Percentiles rank a stretch among this genome's conserved stretches.
Evolutionary conservation across 2,797 vertebrate genomes (phyloP).

Genomic region (Sebastes dallii): DNA sequence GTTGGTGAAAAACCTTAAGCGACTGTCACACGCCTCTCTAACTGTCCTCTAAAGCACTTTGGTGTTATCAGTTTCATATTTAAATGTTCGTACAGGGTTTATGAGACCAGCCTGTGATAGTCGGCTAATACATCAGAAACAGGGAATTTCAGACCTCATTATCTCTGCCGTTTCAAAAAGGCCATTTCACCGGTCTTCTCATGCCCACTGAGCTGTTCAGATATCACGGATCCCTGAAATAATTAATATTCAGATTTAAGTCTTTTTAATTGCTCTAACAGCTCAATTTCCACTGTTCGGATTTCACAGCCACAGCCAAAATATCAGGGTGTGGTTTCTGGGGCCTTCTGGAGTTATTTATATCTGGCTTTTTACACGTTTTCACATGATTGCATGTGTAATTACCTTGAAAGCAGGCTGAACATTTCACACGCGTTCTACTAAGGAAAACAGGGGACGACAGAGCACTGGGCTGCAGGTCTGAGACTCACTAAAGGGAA

Average conservation of each 20-base stretch:
- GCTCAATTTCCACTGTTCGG: conserved; percentile 47
- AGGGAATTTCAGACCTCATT: conserved; percentile 59
- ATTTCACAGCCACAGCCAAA: conserved; percentile 36
- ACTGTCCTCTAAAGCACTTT: conserved; percentile 60
- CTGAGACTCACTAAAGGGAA: conserved; percentile 17
- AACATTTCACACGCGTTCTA: conserved; percentile 26
- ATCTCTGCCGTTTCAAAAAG: conserved; percentile 58
- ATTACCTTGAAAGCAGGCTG: conserved; percentile 54
- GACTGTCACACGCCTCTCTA: neutral
- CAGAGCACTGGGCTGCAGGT: conserved; percentile 8
- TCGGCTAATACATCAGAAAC: conserved; percentile 57
- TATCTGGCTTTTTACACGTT: conserved; percentile 45
- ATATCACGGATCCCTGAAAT: conserved; percentile 61
- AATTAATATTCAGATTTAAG: conserved; percentile 66
- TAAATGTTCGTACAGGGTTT: conserved; percentile 41
- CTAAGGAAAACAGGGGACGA: neutral
- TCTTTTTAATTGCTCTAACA: conserved; percentile 60
- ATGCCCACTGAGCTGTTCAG: conserved; percentile 48
- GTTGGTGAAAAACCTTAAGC: neutral
- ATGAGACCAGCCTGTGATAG: conserved; percentile 38
- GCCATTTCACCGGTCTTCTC: conserved; percentile 57
- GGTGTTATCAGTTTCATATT: conserved; percentile 53
- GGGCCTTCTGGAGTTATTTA: conserved; percentile 40
- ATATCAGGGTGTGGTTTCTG: conserved; percentile 40
- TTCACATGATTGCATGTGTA: conserved; percentile 57